These are phyloP conservation scores for Chroicocephalus ridibundus DNA, from an alignment of 2,113 vertebrate species.

Conservation along the genomic window DNA sequence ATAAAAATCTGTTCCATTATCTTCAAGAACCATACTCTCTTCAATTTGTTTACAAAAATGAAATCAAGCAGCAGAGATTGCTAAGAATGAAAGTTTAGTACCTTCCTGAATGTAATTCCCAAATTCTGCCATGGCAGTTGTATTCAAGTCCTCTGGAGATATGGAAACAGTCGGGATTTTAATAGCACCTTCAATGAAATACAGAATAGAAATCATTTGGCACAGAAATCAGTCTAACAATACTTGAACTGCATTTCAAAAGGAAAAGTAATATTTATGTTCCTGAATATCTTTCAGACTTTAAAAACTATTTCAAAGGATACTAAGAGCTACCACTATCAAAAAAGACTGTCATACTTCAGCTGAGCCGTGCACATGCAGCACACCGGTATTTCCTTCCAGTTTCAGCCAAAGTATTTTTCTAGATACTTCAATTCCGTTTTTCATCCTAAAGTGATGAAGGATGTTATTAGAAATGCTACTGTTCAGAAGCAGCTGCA, in stretches of 20 bases:
- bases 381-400: not conserved
- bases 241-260: not conserved
- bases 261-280: not conserved
- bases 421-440: not conserved
- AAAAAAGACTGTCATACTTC: not conserved
- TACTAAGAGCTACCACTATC: not conserved
- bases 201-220: not conserved
- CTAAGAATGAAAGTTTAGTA: slow-evolving; percentile 36
- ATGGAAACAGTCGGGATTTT: slow-evolving; percentile 87
- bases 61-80: not conserved
- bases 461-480: not conserved
- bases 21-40: not conserved
- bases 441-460: not conserved
- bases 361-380: not conserved
- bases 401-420: not conserved
- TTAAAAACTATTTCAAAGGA: not conserved
- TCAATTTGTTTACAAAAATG: not conserved
- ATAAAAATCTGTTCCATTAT: not conserved
- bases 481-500: not conserved
- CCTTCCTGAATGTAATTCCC: slow-evolving; percentile 80
- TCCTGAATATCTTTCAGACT: not conserved
- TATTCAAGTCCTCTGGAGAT: slow-evolving; percentile 73
- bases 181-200: slow-evolving; percentile 79
- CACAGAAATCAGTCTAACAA: not conserved
- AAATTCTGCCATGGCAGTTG: slow-evolving; percentile 85